A percentile compares a stretch with the other conserved stretches of the same genome.
Evolutionary conservation across 2,888 invertebrate species (phyloP).

Genomic region (Phortica okadai): DNA sequence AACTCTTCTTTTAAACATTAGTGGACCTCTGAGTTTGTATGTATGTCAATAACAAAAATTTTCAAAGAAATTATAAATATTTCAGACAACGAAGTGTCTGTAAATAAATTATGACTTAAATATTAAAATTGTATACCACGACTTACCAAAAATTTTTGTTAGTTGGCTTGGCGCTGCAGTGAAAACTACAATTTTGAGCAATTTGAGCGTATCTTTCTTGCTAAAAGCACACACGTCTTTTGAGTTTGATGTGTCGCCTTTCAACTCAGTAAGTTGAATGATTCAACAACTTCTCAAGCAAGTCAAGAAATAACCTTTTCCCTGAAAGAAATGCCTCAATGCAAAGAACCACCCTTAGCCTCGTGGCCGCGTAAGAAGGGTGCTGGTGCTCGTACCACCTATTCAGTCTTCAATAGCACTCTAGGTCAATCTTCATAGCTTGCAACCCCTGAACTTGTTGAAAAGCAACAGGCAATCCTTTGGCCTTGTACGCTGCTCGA

Average conservation of each 20-base stretch:
- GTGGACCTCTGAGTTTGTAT: slow-evolving; percentile 58
- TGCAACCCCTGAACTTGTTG: slow-evolving; percentile 47
- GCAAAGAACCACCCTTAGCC: neutral
- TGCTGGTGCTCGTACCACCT: slow-evolving; percentile 39
- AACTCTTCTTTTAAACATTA: slow-evolving; percentile 48
- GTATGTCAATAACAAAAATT: neutral
- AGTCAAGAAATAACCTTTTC: slow-evolving; percentile 49
- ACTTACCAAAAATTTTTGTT: slow-evolving; percentile 40
- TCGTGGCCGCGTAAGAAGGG: slow-evolving; percentile 13
- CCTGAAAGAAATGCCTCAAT: neutral
- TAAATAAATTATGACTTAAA: slow-evolving; percentile 47
- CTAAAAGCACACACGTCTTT: slow-evolving; percentile 11
- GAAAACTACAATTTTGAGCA: slow-evolving; percentile 21
- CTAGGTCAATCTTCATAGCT: slow-evolving; percentile 51
- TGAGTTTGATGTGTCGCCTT: slow-evolving; percentile 55
- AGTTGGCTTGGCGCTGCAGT: slow-evolving; percentile 25
- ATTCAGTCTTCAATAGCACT: slow-evolving; percentile 4
- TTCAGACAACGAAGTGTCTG: slow-evolving; percentile 48
- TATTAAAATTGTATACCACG: slow-evolving; percentile 41
- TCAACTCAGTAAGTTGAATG: slow-evolving; percentile 74
- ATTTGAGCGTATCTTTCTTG: slow-evolving; percentile 9
- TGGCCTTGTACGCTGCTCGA: neutral
- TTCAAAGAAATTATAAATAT: slow-evolving; percentile 39
- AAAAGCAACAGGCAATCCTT: slow-evolving; percentile 45
- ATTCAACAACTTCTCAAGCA: slow-evolving; percentile 39